Conservation (phyloP, 2,888 invertebrate genomes). For the Caenorhabditis panamensis region DNA sequence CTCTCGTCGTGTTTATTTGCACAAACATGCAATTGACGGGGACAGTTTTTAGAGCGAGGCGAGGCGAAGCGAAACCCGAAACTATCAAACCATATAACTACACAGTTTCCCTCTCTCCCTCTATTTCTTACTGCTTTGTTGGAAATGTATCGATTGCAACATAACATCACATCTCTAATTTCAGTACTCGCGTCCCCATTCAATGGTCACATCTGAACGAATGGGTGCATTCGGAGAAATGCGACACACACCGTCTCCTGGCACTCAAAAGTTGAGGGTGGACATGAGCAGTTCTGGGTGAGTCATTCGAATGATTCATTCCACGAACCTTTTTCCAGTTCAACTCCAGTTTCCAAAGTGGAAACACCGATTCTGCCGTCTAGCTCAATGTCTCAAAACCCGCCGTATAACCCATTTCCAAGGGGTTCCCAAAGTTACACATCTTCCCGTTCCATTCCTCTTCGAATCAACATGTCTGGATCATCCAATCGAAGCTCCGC, state of each 20-base stretch:
- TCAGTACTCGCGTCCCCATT: conserved; percentile 32
- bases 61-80: conserved; percentile 11
- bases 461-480: conserved; percentile 26
- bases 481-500: conserved; percentile 38
- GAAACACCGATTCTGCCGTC: conserved; percentile 60
- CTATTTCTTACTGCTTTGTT: conserved; percentile 7
- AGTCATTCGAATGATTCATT: conserved; percentile 34
- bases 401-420: conserved; percentile 46
- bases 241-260: conserved; percentile 51
- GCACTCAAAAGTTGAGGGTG: conserved; percentile 41
- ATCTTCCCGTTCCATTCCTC: conserved; percentile 37
- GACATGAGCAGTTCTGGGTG: conserved; percentile 63
- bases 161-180: background rate
- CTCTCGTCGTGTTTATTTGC: conserved; percentile 37
- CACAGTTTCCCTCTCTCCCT: conserved; percentile 17
- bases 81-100: conserved; percentile 48
- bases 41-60: conserved; percentile 32
- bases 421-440: conserved; percentile 52
- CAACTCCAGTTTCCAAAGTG: conserved; percentile 40
- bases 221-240: conserved; percentile 70
- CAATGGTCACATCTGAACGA: conserved; percentile 60
- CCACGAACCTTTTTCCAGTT: conserved; percentile 34
- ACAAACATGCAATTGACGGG: conserved; percentile 35
- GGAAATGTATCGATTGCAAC: background rate
- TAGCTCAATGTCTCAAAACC: conserved; percentile 50